A percentile compares a stretch with the other conserved stretches of the same genome.
phyloP scores from a whole-genome alignment of 2,888 invertebrate genomes.

The Temnothorax ravouxi region DNA sequence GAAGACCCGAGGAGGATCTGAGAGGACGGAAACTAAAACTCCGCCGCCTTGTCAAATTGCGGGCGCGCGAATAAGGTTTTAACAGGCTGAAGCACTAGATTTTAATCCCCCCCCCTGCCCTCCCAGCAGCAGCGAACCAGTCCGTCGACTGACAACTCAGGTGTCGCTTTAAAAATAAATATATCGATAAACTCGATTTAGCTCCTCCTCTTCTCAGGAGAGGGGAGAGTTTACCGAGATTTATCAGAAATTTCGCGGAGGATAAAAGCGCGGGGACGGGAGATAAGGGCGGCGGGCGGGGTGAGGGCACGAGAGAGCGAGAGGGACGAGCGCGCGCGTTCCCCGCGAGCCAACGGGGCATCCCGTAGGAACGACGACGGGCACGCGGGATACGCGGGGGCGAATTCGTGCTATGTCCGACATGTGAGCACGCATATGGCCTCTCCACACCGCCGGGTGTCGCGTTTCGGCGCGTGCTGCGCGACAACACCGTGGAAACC shows the following conservation, averaged over 20 bases:
- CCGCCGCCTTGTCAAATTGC: background rate
- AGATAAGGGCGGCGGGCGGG: background rate
- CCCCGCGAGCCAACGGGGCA: conserved; percentile 66
- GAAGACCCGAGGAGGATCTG: background rate
- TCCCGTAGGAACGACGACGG: conserved; percentile 58
- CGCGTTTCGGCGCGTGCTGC: conserved; percentile 85
- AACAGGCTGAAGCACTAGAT: background rate
- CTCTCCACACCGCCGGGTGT: conserved; percentile 78
- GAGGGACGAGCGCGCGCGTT: conserved; percentile 26
- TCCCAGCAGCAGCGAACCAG: background rate
- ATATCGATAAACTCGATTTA: conserved; percentile 22
- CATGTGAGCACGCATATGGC: conserved; percentile 74
- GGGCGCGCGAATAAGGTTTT: conserved; percentile 4
- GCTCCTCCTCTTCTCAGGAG: background rate
- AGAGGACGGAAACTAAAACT: background rate
- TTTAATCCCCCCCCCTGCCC: background rate
- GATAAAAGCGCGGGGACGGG: conserved; percentile 14
- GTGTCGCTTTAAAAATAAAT: conserved; percentile 25
- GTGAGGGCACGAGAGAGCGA: background rate
- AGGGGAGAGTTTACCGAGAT: background rate
- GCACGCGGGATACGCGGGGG: conserved; percentile 59
- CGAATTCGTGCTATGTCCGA: conserved; percentile 58
- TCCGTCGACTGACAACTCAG: background rate
- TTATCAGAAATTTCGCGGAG: conserved; percentile 20
- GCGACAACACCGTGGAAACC: conserved; percentile 80